Evolutionary conservation across 2,888 invertebrate species (phyloP), one percentile per base, ranked within the genome.

Genomic region (Sinotaia quadrata): DNA sequence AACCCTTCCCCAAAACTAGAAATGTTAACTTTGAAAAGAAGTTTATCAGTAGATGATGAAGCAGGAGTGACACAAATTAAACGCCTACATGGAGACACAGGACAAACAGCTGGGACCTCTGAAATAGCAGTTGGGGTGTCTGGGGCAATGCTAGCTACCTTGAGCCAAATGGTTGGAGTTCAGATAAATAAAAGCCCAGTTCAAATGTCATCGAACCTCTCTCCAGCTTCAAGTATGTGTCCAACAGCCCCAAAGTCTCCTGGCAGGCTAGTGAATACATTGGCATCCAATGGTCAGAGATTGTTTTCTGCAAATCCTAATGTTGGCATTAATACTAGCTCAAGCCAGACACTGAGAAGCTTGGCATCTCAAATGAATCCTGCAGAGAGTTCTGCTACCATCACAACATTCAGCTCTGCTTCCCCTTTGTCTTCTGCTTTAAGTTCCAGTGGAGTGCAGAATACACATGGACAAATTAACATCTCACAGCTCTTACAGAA

Each of bases 131-230:
- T 18, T 24, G 63, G 37, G 21, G 24, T 54, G 31, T 65, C 65
- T 2, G 56, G 65, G 2, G 56, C 65, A 3, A 47, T 56, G 41
- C 27, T 65, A 27, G 65, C 65, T 44, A 56, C 44, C 34, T 21
- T 63, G 37, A 56, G 56, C 41, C 56, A 56, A 56, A 56, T 56
- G 56, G 54, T 65, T 29, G 54, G 54, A 21, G 36, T 27, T 33
- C 44, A 24, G n/a, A 52, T 52, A 31, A 52, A 52, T 37, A n/a
- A 58, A 34, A 34, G 21, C 51, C 12, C 34, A 12, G 34, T 27
- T 29, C 41, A 29, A 24, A 29, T 12, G 36, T 31, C 21, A 34
- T 41, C 21, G n/a, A 21, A 24, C 51, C 34, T 33, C 12, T 33
- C 36, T 27, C n/a, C 57, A 24, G n/a, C n/a, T n/a, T n/a, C n/a